A percentile compares a stretch with the other conserved stretches of the same genome.
These are phyloP conservation scores for human DNA, from an alignment of 2,113 vertebrate species.

Conservation along the genomic window GRCh38 chr15:51801501-51802000, in stretches of 20 bases:
- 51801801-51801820: conserved; percentile 1
- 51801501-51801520: not conserved
- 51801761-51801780: not conserved
- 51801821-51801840: too few species aligned
- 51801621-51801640: not conserved
- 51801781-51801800: not conserved
- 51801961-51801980: too few species aligned
- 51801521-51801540: not conserved
- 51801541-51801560: not conserved
- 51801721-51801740: not conserved
- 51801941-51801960: too few species aligned
- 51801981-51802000: too few species aligned
- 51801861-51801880: too few species aligned
- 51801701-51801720: not conserved
- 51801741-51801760: not conserved
- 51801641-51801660: not conserved
- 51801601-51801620: not conserved
- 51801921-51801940: too few species aligned
- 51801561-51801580: not conserved
- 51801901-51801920: too few species aligned
- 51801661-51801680: not conserved
- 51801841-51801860: too few species aligned
- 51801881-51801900: too few species aligned
- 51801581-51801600: too few species aligned
- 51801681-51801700: not conserved